These are phyloP conservation scores for Heliothis virescens DNA, from an alignment of 1,140 invertebrate genomes.

Conservation along the genomic window DNA sequence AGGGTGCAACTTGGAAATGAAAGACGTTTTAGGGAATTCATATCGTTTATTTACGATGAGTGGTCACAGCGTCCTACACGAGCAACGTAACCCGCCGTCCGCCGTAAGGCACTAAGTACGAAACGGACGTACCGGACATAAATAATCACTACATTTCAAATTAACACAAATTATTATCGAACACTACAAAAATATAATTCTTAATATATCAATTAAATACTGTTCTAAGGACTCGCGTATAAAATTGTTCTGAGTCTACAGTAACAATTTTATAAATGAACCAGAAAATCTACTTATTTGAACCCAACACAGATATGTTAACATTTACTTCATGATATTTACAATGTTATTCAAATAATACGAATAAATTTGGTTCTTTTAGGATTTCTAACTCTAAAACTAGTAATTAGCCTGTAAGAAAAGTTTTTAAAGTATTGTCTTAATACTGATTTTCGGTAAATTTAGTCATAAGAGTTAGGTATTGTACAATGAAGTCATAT, in stretches of 20 bases:
- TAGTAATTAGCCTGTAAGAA: constrained; percentile 56
- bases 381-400: constrained; percentile 49
- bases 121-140: constrained; percentile 71
- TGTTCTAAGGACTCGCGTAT: constrained; percentile 28
- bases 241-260: background rate
- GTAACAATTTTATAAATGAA: constrained; percentile 33
- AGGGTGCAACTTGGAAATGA: constrained; percentile 23
- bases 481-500: constrained; percentile 38
- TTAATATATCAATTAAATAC: constrained; percentile 52
- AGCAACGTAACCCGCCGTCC: constrained; percentile 77
- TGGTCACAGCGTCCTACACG: constrained; percentile 70
- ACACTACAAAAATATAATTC: constrained; percentile 73
- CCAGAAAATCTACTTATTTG: constrained; percentile 51
- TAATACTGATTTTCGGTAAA: constrained; percentile 66
- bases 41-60: constrained; percentile 65
- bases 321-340: constrained; percentile 68
- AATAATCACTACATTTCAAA: constrained; percentile 54
- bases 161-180: constrained; percentile 48
- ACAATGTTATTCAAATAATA: constrained; percentile 58
- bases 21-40: constrained; percentile 51
- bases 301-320: constrained; percentile 72
- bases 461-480: constrained; percentile 63
- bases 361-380: constrained; percentile 62
- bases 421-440: constrained; percentile 67
- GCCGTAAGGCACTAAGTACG: constrained; percentile 78